These are phyloP conservation scores for Hephaestus fuliginosus DNA, from an alignment of 2,797 vertebrate genomes.

Conservation along the genomic window DNA sequence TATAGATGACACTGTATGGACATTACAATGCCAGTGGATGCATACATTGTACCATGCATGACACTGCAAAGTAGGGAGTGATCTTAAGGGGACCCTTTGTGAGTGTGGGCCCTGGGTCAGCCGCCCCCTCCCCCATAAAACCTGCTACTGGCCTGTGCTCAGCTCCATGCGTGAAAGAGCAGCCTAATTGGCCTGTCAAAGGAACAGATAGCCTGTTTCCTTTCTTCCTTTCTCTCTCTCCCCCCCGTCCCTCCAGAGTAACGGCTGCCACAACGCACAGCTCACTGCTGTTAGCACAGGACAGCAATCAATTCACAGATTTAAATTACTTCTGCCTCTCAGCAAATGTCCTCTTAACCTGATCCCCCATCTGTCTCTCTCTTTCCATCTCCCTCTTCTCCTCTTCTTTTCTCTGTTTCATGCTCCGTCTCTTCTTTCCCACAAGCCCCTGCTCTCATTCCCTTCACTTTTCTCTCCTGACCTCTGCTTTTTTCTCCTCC, in stretches of 20 bases:
- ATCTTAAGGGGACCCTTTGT: not conserved
- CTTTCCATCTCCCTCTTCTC: conserved; percentile 14
- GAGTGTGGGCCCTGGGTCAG: not conserved
- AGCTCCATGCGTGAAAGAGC: conserved; percentile 59
- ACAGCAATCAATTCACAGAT: conserved; percentile 78
- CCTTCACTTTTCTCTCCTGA: conserved; percentile 31
- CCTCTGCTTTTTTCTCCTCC: conserved; percentile 6
- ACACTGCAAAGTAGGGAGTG: not conserved
- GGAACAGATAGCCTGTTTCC: conserved; percentile 60
- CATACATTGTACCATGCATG: too few species aligned
- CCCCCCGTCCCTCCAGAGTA: conserved; percentile 47
- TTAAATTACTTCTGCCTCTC: conserved; percentile 76
- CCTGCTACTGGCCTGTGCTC: conserved; percentile 13
- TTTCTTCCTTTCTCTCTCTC: not conserved
- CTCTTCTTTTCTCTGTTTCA: conserved; percentile 14
- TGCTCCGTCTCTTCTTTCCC: conserved; percentile 24
- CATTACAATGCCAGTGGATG: too few species aligned
- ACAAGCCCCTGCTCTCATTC: conserved; percentile 12
- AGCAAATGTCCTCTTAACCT: conserved; percentile 66
- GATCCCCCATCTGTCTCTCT: conserved; percentile 48
- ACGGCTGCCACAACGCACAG: conserved; percentile 50
- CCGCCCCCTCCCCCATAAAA: not conserved
- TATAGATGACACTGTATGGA: too few species aligned
- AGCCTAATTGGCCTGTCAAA: conserved; percentile 80
- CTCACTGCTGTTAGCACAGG: conserved; percentile 56